Evolutionary conservation across 2,888 invertebrate species (phyloP).

Genomic region (Acanthopleura granulata): DNA sequence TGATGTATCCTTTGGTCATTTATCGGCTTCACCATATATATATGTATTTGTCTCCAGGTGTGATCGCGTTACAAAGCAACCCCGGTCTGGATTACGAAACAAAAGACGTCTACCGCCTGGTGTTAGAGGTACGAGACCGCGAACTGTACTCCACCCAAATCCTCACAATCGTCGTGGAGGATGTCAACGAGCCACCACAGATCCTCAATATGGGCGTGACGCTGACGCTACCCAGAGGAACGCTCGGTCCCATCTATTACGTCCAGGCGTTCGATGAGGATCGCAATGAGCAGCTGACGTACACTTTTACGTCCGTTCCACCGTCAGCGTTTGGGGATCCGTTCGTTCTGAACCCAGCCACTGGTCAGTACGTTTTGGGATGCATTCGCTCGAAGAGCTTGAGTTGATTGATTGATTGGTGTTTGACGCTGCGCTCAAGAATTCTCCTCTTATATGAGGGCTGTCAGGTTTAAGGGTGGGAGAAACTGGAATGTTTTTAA

Average conservation of each 20-base stretch:
- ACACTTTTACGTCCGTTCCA: constrained; percentile 6
- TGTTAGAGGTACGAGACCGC: neutral
- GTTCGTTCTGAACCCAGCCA: constrained; percentile 6
- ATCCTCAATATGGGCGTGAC: constrained; percentile 4
- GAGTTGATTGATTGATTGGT: too few species aligned
- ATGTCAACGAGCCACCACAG: constrained; percentile 14
- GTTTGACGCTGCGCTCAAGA: too few species aligned
- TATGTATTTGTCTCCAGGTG: neutral
- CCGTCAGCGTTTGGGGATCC: constrained; percentile 4
- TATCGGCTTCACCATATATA: too few species aligned
- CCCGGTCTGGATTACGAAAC: constrained; percentile 9
- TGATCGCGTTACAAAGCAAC: neutral
- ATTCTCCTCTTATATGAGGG: too few species aligned
- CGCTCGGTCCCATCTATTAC: neutral
- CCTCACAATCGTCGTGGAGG: constrained; percentile 3
- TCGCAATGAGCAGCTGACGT: neutral
- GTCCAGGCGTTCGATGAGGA: constrained; percentile 1
- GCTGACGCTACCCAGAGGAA: neutral
- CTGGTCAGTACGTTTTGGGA: neutral
- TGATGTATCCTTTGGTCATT: too few species aligned
- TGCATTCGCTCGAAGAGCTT: too few species aligned
- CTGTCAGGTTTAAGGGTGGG: too few species aligned
- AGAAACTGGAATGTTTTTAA: too few species aligned
- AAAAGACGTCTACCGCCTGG: neutral
- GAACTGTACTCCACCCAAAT: neutral